Percentiles rank a stretch among this genome's conserved stretches.
Evolutionary conservation across 2,888 invertebrate species (phyloP).

Genomic region (Halocaridina rubra): DNA sequence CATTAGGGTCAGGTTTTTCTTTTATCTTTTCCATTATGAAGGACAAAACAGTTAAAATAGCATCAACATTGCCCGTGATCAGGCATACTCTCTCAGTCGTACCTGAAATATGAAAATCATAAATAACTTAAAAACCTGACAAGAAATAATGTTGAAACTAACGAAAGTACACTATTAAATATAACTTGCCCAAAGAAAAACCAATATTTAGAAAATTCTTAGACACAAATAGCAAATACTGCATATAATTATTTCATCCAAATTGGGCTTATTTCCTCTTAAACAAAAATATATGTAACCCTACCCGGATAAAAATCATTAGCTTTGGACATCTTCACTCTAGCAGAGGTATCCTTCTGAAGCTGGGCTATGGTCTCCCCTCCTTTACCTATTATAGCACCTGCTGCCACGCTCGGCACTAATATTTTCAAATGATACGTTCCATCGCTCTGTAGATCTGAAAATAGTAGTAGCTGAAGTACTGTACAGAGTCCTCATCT

Average conservation of each 20-base stretch:
- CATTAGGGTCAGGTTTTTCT: conserved; percentile 92
- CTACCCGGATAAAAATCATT: conserved; percentile 98
- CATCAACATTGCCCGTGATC: conserved; percentile 90
- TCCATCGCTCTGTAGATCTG: conserved; percentile 62
- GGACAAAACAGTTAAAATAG: conserved; percentile 90
- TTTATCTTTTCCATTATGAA: conserved; percentile 96
- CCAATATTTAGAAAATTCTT: too few species aligned
- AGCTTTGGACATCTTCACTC: conserved; percentile 99
- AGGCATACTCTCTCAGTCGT: conserved; percentile 94
- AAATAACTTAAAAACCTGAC: too few species aligned
- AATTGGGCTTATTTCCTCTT: too few species aligned
- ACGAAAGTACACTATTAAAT: too few species aligned
- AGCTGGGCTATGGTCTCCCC: conserved; percentile 98
- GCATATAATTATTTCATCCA: too few species aligned
- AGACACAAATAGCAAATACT: too few species aligned
- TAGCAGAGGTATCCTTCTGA: conserved; percentile 96
- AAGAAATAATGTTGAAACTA: too few species aligned
- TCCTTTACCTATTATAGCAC: conserved; percentile 99
- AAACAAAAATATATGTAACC: too few species aligned
- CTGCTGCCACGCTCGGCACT: conserved; percentile 96
- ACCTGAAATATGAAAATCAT: conserved; percentile 76
- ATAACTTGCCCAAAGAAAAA: too few species aligned
- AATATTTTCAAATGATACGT: conserved; percentile 89
- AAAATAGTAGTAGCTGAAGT: neutral
- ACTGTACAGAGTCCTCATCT: neutral